phyloP scores from a whole-genome alignment of 2,113 vertebrate genomes.

The Alosa alosa region DNA sequence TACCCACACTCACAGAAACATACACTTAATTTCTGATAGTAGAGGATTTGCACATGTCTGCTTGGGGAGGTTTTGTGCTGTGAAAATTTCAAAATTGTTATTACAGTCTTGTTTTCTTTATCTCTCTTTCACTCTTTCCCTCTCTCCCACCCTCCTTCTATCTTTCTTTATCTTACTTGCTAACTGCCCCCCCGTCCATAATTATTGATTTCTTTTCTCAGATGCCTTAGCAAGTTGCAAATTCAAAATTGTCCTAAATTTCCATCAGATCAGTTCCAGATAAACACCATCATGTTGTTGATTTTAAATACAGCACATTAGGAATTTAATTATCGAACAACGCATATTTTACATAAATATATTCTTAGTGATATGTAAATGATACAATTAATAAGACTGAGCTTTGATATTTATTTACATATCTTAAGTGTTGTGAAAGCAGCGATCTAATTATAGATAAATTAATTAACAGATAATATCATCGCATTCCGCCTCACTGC shows the following conservation, averaged over 20 bases:
- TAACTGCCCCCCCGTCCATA: neutral
- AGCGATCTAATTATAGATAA: conserved; percentile 26
- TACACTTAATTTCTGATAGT: neutral
- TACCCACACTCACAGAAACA: neutral
- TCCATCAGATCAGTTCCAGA: neutral
- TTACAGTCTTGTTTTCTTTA: conserved; percentile 25
- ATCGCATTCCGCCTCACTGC: neutral
- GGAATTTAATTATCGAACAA: neutral
- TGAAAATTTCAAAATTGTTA: neutral
- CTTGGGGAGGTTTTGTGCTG: neutral
- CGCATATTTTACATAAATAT: neutral
- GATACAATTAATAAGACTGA: neutral
- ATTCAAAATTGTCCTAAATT: neutral
- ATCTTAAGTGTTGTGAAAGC: conserved; percentile 22
- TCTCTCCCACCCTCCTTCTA: neutral
- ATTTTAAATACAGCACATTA: neutral
- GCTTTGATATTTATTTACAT: conserved; percentile 32
- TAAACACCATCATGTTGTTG: neutral
- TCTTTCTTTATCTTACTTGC: neutral
- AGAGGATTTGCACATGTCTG: neutral
- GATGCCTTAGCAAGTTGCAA: neutral
- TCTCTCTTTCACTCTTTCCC: neutral
- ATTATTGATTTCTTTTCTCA: neutral
- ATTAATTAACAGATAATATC: conserved; percentile 24
- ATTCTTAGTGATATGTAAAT: neutral